A percentile compares a stretch with the other conserved stretches of the same genome.
phyloP scores from a whole-genome alignment of 2,888 invertebrate genomes.

The Athalia rosae region DNA sequence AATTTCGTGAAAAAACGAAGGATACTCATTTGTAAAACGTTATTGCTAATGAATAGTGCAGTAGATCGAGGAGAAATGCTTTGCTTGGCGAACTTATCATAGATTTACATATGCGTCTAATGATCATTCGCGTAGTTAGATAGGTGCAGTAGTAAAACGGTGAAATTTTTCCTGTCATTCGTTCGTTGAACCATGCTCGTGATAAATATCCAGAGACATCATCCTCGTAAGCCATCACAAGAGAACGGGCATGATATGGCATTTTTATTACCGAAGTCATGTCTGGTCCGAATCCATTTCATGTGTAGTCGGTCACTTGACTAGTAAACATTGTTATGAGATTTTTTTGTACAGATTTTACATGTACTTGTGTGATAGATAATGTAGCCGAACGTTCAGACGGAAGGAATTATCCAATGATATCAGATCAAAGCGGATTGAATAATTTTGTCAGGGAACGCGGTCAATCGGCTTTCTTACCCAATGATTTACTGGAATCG shows the following conservation, averaged over 20 bases:
- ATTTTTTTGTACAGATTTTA: slow-evolving; percentile 11
- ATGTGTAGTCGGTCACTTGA: slow-evolving; percentile 34
- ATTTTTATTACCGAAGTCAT: slow-evolving; percentile 5
- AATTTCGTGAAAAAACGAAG: background rate
- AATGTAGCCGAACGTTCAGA: slow-evolving; percentile 16
- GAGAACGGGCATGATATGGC: slow-evolving; percentile 11
- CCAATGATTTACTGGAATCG: too few species aligned
- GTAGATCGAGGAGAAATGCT: slow-evolving; percentile 10
- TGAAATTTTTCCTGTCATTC: slow-evolving; percentile 6
- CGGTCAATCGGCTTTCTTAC: too few species aligned
- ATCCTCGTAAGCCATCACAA: background rate
- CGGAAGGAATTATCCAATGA: slow-evolving; percentile 9
- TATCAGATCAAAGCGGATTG: background rate
- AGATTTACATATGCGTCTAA: background rate
- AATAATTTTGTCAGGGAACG: background rate
- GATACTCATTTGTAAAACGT: background rate
- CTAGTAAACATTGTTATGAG: slow-evolving; percentile 21
- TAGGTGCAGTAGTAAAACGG: slow-evolving; percentile 7
- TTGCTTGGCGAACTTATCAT: slow-evolving; percentile 19
- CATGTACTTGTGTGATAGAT: slow-evolving; percentile 31
- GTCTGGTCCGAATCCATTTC: slow-evolving; percentile 22
- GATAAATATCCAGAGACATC: background rate
- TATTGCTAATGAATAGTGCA: background rate
- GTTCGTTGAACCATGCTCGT: background rate
- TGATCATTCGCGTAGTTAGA: slow-evolving; percentile 13